Percentiles rank a stretch among this genome's conserved stretches.
phyloP scores from a whole-genome alignment of 2,888 invertebrate genomes.

The Eupithecia exiguata region DNA sequence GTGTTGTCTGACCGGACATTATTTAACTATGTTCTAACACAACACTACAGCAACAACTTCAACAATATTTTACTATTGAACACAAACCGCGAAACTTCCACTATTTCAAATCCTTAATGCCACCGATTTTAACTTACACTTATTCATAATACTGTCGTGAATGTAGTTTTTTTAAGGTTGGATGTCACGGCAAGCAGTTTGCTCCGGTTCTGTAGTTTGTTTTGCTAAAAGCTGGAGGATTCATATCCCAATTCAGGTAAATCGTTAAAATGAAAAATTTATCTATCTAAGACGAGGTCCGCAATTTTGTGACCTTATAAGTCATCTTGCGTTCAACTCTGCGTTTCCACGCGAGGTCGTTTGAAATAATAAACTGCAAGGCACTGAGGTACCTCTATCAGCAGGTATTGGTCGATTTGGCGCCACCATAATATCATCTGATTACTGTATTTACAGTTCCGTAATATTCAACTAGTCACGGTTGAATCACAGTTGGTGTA shows the following conservation, averaged over 20 bases:
- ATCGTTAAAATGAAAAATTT: not conserved
- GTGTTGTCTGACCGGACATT: conserved; percentile 11
- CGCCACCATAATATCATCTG: not conserved
- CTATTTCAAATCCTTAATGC: conserved; percentile 5
- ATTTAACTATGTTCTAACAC: conserved; percentile 15
- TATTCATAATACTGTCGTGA: conserved; percentile 25
- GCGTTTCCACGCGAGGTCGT: not conserved
- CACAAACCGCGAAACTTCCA: conserved; percentile 22
- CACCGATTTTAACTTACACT: conserved; percentile 11
- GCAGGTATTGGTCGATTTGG: conserved; percentile 2
- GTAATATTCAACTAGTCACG: not conserved
- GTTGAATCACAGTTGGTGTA: not conserved
- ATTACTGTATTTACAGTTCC: not conserved
- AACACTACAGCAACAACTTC: conserved; percentile 20
- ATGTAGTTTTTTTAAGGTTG: conserved; percentile 1
- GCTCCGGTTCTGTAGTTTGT: conserved; percentile 1
- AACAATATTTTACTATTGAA: conserved; percentile 30
- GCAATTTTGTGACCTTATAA: not conserved
- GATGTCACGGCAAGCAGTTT: not conserved
- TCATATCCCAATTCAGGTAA: not conserved
- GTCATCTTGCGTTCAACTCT: not conserved
- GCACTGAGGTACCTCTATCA: conserved; percentile 12
- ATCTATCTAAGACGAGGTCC: conserved; percentile 13
- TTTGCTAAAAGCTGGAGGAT: conserved; percentile 2
- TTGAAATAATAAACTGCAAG: conserved; percentile 5